Evolutionary conservation across 1,140 invertebrate genomes (phyloP).

Genomic region (Rhagoletis pomonella): DNA sequence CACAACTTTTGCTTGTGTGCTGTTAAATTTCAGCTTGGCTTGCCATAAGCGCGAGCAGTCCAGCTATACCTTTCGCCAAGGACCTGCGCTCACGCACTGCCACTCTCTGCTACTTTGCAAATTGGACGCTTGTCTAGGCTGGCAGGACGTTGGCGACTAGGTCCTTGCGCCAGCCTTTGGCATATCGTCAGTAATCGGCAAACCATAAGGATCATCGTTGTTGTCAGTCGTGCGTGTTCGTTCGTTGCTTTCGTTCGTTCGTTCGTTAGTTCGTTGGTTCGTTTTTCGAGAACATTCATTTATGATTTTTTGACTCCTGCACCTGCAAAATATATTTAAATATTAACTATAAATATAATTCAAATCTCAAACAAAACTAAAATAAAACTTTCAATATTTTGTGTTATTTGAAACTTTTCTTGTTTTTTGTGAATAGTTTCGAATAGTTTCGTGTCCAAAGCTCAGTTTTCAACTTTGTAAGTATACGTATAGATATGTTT

Average conservation of each 20-base stretch:
- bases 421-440: conserved; percentile 30
- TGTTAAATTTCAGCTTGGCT: not conserved
- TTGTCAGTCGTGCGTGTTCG: conserved; percentile 73
- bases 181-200: conserved; percentile 58
- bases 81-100: not conserved
- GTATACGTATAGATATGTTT: not conserved
- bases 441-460: conserved; percentile 35
- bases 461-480: conserved; percentile 39
- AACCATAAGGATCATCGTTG: conserved; percentile 59
- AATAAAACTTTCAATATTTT: conserved; percentile 16
- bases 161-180: conserved; percentile 21
- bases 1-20: not conserved
- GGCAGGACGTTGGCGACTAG: conserved; percentile 1
- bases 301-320: conserved; percentile 74
- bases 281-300: conserved; percentile 74
- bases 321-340: conserved; percentile 62
- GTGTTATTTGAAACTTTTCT: conserved; percentile 52
- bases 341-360: not conserved
- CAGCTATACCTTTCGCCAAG: not conserved
- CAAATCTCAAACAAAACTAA: conserved; percentile 11
- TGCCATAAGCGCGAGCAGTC: not conserved
- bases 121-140: conserved; percentile 18
- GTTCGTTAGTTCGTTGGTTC: conserved; percentile 56
- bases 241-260: conserved; percentile 73
- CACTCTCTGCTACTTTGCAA: conserved; percentile 12